Conservation (phyloP, 2,888 invertebrate species). For the Parnassius glacialis region DNA sequence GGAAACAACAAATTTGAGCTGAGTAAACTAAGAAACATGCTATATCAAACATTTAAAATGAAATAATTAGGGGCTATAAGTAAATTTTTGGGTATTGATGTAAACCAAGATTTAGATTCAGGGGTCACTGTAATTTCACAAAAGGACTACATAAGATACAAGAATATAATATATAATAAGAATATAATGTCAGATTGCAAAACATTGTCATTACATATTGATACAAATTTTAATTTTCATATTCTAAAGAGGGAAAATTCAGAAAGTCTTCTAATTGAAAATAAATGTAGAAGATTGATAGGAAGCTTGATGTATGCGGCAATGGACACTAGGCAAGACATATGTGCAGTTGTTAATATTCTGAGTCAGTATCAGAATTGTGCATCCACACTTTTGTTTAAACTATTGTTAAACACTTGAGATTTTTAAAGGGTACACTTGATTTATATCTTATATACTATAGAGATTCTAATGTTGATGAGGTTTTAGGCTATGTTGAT, state of each 20-base stretch:
- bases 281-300: too few species aligned
- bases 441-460: neutral
- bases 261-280: too few species aligned
- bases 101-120: neutral
- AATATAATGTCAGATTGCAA: neutral
- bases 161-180: too few species aligned
- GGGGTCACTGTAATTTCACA: neutral
- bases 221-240: neutral
- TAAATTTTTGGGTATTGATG: constrained; percentile 1
- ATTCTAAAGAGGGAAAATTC: too few species aligned
- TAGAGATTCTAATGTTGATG: neutral
- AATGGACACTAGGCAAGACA: too few species aligned
- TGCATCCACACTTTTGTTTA: too few species aligned
- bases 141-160: neutral
- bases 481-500: neutral
- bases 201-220: neutral
- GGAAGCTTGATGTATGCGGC: too few species aligned
- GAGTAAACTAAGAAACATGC: neutral
- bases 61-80: neutral
- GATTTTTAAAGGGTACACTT: neutral
- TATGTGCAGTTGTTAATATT: too few species aligned
- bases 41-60: constrained; percentile 1
- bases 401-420: too few species aligned
- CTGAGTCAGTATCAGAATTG: too few species aligned
- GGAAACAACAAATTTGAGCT: neutral